Percentiles rank a stretch among this genome's conserved stretches.
phyloP scores from a whole-genome alignment of 2,113 vertebrate species.

The Cromileptes altivelis region DNA sequence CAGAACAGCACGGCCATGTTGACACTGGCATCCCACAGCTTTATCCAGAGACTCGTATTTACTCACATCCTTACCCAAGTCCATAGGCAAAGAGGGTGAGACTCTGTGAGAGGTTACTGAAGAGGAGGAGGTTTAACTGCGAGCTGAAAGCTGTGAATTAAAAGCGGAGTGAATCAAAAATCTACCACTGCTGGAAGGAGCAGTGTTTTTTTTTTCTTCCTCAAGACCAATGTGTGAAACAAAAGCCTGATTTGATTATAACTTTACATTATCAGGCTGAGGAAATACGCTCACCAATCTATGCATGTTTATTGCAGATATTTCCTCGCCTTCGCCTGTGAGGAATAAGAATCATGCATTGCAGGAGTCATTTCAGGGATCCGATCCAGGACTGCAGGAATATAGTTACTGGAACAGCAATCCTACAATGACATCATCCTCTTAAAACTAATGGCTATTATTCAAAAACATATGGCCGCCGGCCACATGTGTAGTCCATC shows the following conservation, averaged over 20 bases:
- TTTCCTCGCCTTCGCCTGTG: conserved; percentile 34
- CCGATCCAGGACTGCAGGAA: conserved; percentile 68
- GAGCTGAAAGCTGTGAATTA: conserved; percentile 51
- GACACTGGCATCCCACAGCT: conserved; percentile 44
- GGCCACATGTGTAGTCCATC: conserved; percentile 67
- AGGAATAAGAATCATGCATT: conserved; percentile 31
- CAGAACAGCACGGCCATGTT: conserved; percentile 48
- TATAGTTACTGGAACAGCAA: conserved; percentile 81
- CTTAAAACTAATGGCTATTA: conserved; percentile 81
- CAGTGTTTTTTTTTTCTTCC: background rate
- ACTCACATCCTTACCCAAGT: conserved; percentile 29
- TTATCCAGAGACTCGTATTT: conserved; percentile 19
- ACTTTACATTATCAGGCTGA: background rate
- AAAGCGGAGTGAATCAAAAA: conserved; percentile 35
- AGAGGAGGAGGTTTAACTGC: conserved; percentile 57
- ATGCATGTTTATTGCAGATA: conserved; percentile 47
- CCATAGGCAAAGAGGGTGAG: conserved; percentile 28
- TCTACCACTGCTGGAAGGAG: conserved; percentile 7
- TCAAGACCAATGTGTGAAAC: background rate
- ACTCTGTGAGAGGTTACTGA: conserved; percentile 39
- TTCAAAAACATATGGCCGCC: conserved; percentile 74
- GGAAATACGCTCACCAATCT: conserved; percentile 8
- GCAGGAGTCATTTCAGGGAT: conserved; percentile 66
- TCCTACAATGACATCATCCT: conserved; percentile 76
- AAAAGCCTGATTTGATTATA: conserved; percentile 25